Conservation (phyloP, 2,797 vertebrate species). For the Takifugu rubripes region DNA sequence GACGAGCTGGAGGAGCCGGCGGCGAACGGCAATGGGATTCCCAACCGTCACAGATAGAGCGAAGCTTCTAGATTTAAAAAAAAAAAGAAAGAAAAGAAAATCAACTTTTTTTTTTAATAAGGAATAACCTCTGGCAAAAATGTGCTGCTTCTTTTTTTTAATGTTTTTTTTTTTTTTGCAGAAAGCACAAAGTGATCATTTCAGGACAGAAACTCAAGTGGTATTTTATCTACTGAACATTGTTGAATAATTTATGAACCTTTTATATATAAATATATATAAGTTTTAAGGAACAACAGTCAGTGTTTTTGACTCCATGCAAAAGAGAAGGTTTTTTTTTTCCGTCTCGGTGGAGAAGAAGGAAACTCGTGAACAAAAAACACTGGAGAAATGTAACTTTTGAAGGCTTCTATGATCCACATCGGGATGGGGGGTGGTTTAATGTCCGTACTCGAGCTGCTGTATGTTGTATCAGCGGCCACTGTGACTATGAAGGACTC, state of each 20-base stretch:
- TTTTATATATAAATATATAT: constrained; percentile 21
- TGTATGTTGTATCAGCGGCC: constrained; percentile 52
- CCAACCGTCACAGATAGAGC: constrained; percentile 85
- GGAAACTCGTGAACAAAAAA: constrained; percentile 59
- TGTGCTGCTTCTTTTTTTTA: constrained; percentile 75
- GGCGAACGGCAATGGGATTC: constrained; percentile 82
- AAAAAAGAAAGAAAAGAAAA: constrained; percentile 22
- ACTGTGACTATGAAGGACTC: constrained; percentile 50
- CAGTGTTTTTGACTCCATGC: constrained; percentile 54
- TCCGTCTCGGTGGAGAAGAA: constrained; percentile 55
- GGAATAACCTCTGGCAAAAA: constrained; percentile 74
- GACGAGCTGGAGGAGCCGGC: constrained; percentile 92
- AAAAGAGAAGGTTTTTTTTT: constrained; percentile 37
- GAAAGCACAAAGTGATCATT: constrained; percentile 79
- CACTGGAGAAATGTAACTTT: constrained; percentile 63
- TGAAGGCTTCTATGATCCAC: constrained; percentile 37
- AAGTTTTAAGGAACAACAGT: constrained; percentile 60
- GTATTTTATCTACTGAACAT: constrained; percentile 78
- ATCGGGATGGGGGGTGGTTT: constrained; percentile 41
- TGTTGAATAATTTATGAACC: constrained; percentile 78
- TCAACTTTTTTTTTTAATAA: constrained; percentile 46
- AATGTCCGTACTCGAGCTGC: constrained; percentile 54
- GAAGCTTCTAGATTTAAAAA: constrained; percentile 39
- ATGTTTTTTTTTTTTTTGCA: constrained; percentile 64
- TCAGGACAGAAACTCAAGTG: constrained; percentile 73